These are phyloP conservation scores for Diorhabda elongata DNA, from an alignment of 1,140 invertebrate genomes.

Conservation along the genomic window DNA sequence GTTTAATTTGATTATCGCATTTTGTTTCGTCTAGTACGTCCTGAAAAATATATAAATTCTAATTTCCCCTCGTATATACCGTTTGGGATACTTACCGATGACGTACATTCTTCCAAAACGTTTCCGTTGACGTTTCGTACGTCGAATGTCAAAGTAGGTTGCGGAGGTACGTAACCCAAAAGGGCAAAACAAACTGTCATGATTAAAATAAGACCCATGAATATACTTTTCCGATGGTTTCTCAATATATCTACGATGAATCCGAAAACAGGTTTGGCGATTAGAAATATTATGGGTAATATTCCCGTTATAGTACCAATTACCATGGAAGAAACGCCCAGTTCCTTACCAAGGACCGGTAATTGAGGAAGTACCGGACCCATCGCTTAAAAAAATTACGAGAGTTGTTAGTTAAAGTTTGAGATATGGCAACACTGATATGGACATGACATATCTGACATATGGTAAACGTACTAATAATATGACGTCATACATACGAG, in stretches of 20 bases:
- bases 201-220: conserved; percentile 58
- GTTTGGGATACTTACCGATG: conserved; percentile 37
- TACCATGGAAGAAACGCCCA: conserved; percentile 65
- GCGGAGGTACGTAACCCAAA: conserved; percentile 60
- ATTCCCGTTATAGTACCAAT: conserved; percentile 70
- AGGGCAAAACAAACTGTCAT: conserved; percentile 61
- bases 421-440: conserved; percentile 28
- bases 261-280: conserved; percentile 70
- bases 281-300: conserved; percentile 65
- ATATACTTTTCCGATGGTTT: conserved; percentile 62
- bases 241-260: conserved; percentile 64
- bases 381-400: conserved; percentile 57
- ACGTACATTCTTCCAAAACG: conserved; percentile 42
- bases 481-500: too few relatives aligned
- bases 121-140: conserved; percentile 18
- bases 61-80: too few relatives aligned
- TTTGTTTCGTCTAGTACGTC: conserved; percentile 4
- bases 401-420: background rate
- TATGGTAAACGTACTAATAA: too few relatives aligned
- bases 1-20: conserved; percentile 22
- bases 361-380: conserved; percentile 72
- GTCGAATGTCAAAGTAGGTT: conserved; percentile 1
- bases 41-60: background rate
- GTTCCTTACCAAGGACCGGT: conserved; percentile 67
- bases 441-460: too few relatives aligned